These are phyloP conservation scores for Lasioglossum leucozonium DNA, from an alignment of 2,888 invertebrate species.

Conservation along the genomic window DNA sequence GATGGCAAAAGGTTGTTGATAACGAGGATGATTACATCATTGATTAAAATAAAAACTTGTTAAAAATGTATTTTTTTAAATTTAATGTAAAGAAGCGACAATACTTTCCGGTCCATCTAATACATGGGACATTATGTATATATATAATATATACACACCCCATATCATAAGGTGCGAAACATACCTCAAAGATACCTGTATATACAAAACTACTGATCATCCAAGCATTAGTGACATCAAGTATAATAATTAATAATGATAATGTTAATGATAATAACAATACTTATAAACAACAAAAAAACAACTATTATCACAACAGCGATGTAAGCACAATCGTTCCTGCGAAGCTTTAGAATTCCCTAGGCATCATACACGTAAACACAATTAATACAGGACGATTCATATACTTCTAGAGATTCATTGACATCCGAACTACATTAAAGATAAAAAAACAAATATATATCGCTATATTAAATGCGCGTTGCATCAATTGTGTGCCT, in stretches of 20 bases:
- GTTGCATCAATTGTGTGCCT: conserved; percentile 85
- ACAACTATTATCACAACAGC: conserved; percentile 60
- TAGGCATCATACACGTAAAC: conserved; percentile 56
- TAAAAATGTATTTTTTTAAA: too few relatives aligned
- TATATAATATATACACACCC: conserved; percentile 52
- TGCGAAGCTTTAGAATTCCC: conserved; percentile 68
- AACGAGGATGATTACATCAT: too few relatives aligned
- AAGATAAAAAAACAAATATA: conserved; percentile 56
- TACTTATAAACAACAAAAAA: conserved; percentile 44
- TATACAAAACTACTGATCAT: conserved; percentile 63
- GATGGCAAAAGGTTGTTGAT: too few relatives aligned
- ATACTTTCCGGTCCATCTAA: too few relatives aligned
- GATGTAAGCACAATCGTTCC: conserved; percentile 72
- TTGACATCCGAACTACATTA: conserved; percentile 66
- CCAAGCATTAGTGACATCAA: conserved; percentile 61
- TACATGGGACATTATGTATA: conserved; percentile 15
- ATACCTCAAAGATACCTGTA: conserved; percentile 74
- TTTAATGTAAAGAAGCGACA: too few relatives aligned
- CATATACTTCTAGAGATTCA: conserved; percentile 61
- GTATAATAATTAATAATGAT: conserved; percentile 62
- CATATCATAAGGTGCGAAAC: conserved; percentile 77
- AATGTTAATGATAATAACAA: conserved; percentile 41
- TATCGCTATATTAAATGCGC: conserved; percentile 79
- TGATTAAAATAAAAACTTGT: too few relatives aligned
- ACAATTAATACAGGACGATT: conserved; percentile 62